phyloP scores from a whole-genome alignment of 2,797 vertebrate species.

The Falco cherrug region DNA sequence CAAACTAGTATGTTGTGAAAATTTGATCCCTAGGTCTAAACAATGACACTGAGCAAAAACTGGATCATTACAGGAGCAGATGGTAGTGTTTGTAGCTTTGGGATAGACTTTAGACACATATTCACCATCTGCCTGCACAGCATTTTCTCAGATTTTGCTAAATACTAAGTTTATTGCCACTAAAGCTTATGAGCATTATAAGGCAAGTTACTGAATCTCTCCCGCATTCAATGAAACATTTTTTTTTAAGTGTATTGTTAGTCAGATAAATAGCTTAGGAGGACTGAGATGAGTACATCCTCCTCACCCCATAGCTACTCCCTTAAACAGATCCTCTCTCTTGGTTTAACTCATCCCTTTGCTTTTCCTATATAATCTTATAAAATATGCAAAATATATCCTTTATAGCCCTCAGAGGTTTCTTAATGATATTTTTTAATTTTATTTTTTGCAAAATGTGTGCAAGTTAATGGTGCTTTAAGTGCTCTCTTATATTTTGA shows the following conservation, averaged over 20 bases:
- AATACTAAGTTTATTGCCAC: slow-evolving; percentile 64
- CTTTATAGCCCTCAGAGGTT: not conserved
- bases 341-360: not conserved
- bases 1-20: slow-evolving; percentile 22
- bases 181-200: slow-evolving; percentile 58
- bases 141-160: slow-evolving; percentile 70
- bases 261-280: not conserved
- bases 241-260: slow-evolving; percentile 47
- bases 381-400: not conserved
- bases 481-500: not conserved
- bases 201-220: slow-evolving; percentile 55
- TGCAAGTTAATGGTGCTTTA: not conserved
- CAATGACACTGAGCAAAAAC: slow-evolving; percentile 41
- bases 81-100: slow-evolving; percentile 68
- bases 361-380: not conserved
- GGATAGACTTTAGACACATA: slow-evolving; percentile 67
- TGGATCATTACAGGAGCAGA: slow-evolving; percentile 51
- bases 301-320: not conserved
- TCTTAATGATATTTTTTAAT: not conserved
- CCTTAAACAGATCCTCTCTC: not conserved
- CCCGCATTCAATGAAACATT: slow-evolving; percentile 7
- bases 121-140: slow-evolving; percentile 61
- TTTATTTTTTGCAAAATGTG: not conserved
- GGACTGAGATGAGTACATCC: not conserved
- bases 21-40: slow-evolving; percentile 37